These are phyloP conservation scores for Asteroscopus sphinx DNA, from an alignment of 2,888 invertebrate genomes.

Conservation along the genomic window DNA sequence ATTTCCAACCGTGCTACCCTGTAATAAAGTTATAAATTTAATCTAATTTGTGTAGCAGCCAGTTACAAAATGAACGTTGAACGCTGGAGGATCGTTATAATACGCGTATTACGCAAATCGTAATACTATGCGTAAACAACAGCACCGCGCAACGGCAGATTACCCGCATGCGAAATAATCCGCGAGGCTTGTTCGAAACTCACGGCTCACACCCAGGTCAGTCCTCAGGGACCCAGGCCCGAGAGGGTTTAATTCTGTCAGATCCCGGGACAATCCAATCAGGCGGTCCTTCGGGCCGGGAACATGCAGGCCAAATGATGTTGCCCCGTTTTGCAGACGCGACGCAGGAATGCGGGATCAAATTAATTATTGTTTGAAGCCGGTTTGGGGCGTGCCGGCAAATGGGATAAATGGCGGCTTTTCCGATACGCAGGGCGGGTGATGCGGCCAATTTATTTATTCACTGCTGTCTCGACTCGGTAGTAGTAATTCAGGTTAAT, in stretches of 20 bases:
- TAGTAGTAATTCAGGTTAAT: conserved; percentile 20
- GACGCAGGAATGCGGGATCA: conserved; percentile 59
- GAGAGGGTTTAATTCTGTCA: conserved; percentile 54
- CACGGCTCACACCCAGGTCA: background rate
- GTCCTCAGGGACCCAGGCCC: conserved; percentile 13
- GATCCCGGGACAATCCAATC: conserved; percentile 61
- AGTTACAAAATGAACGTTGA: conserved; percentile 14
- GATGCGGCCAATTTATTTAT: conserved; percentile 63
- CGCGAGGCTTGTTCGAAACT: conserved; percentile 21
- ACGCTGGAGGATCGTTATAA: conserved; percentile 19
- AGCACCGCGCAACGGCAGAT: conserved; percentile 28
- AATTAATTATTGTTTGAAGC: conserved; percentile 75
- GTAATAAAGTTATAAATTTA: conserved; percentile 29
- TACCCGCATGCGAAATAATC: conserved; percentile 48
- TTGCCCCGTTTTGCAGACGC: conserved; percentile 48
- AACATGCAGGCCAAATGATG: conserved; percentile 52
- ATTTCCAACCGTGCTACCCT: conserved; percentile 13
- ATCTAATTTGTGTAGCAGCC: conserved; percentile 13
- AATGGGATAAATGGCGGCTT: conserved; percentile 64
- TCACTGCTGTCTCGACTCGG: conserved; percentile 37
- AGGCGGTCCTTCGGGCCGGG: conserved; percentile 39
- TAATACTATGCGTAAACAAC: conserved; percentile 41
- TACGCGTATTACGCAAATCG: conserved; percentile 37
- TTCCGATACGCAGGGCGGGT: conserved; percentile 52
- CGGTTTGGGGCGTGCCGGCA: conserved; percentile 49